Evolutionary conservation across 2,797 vertebrate genomes (phyloP), one percentile per base, ranked within the genome.

Genomic region (Kryptopterus vitreolus): DNA sequence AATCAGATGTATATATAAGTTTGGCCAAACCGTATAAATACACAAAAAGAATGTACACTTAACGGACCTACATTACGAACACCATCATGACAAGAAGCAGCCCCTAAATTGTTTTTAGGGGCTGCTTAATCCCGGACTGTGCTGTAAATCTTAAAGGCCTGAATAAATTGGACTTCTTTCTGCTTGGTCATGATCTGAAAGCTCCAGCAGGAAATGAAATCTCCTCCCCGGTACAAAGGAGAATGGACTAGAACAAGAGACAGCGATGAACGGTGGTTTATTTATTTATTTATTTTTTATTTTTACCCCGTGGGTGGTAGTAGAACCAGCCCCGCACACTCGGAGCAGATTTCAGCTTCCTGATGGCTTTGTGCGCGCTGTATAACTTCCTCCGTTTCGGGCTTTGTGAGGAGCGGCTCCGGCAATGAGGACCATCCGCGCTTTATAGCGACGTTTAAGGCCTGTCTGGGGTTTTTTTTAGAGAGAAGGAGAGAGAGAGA

Each of bases 281-380:
- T n/a, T n/a, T n/a, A n/a, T n/a, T n/a, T n/a, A n/a, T n/a, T n/a
- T n/a, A n/a, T n/a, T n/a, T n/a, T n/a, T n/a, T n/a, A n/a, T n/a
- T n/a, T 24, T 73, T 24, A 16, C 13, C 7, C 2, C 52, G 9
- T 57, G 22, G 31, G n/a, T n/a, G n/a, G n/a, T n/a, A n/a, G n/a
- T n/a, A n/a, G n/a, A n/a, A n/a, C n/a, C n/a, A n/a, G n/a, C n/a
- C n/a, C n/a, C n/a, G n/a, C n/a, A n/a, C n/a, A n/a, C n/a, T n/a
- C n/a, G n/a, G n/a, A 53, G 72, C 72, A 74, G 72, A 74, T 59
- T 35, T 57, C 31, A 43, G 38, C 7, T 43, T 35, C 70, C 70
- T 24, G 52, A 73, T 73, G 31, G 22, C 71, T 55, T 55, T 57
- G 3, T 38, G 52, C 46, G 52, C 33, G 38, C 16, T 35, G 52